phyloP scores from a whole-genome alignment of 2,113 vertebrate species.

The Syrmaticus mikado region DNA sequence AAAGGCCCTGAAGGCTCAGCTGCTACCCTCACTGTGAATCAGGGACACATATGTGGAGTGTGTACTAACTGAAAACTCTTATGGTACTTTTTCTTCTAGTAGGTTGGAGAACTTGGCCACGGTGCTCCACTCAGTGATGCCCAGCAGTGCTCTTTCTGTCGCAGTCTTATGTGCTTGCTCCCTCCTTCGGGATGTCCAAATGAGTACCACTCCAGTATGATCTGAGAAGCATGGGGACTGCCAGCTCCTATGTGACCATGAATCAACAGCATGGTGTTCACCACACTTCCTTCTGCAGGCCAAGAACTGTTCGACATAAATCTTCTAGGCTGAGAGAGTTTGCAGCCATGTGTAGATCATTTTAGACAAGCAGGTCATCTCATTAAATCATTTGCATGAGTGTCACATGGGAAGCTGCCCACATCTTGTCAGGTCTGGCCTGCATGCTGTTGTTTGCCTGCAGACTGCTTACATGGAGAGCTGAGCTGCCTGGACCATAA shows the following conservation, averaged over 20 bases:
- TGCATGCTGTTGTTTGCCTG: not conserved
- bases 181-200: not conserved
- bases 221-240: not conserved
- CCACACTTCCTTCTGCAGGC: not conserved
- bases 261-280: not conserved
- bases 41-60: not conserved
- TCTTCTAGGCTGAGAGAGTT: not conserved
- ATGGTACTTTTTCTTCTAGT: not conserved
- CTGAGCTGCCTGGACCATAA: not conserved
- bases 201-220: not conserved
- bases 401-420: not conserved
- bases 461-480: not conserved
- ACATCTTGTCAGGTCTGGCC: not conserved
- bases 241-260: not conserved
- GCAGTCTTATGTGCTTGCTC: not conserved
- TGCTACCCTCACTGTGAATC: not conserved
- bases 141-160: not conserved
- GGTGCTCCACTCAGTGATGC: not conserved
- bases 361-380: not conserved
- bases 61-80: not conserved
- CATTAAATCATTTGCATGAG: not conserved
- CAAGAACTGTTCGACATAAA: not conserved
- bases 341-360: not conserved
- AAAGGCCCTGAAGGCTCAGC: not conserved
- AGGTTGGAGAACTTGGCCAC: not conserved